Evolutionary conservation across 2,888 invertebrate species (phyloP), one percentile per base, ranked within the genome.

Genomic region (Plagiodera versicolora): DNA sequence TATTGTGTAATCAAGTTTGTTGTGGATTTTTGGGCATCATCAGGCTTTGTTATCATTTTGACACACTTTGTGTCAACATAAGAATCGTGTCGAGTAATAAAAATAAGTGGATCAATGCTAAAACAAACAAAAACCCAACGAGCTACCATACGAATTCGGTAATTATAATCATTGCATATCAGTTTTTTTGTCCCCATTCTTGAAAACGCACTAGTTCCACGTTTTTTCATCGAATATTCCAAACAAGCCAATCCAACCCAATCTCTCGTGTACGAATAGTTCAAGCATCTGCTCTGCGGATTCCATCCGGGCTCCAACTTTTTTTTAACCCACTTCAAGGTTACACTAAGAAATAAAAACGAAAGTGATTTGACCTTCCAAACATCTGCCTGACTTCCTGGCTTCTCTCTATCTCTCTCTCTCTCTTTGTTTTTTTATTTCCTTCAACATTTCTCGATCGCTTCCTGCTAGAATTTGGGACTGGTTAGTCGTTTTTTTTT

Each of bases 301-400:
- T 53, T 44, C 28, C 20, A 44, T 51, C 20, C 44, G 16, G 20
- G 14, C 20, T n/a, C 24, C 20, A 30, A 19, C 35, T 64, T 63
- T 62, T 66, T 65, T 62, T 66, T 65, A 57, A 58, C 63, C 18
- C 32, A 55, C 57, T 60, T 68, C 68, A 68, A 67, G 67, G 67
- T 65, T 65, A 60, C 60, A 60, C 61, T 60, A 5, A 60, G 55
- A 60, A 65, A 56, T 54, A 45, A 32, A 30, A 64, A 52, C 59
- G 60, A 64, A 60, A 68, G 65, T 67, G 64, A 64, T 60, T 61
- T 68, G 67, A 58, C 55, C 58, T 56, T 56, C 47, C 28, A 58
- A 54, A 46, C 66, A 66, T 58, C 65, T 63, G 65, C 58, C 48
- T 24, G 50, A 50, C 48, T 58, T 54, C 58, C 58, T 52, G 53